Evolutionary conservation across 2,888 invertebrate species (phyloP), one percentile per base, ranked within the genome.

Genomic region (Harpagoxenus sublaevis): DNA sequence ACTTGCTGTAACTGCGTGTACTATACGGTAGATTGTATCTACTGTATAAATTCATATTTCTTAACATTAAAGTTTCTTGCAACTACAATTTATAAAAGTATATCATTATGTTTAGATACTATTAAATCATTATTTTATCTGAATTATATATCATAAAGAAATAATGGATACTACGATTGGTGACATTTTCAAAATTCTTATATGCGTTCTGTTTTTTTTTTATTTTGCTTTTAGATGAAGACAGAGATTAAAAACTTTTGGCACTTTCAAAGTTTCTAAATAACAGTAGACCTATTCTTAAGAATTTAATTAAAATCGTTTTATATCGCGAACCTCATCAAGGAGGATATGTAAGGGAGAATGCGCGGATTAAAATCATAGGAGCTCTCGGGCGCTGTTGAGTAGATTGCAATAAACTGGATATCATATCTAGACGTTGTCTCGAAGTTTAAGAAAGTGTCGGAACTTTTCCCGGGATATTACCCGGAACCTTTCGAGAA

Each of bases 401-500:
- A 71, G 71, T 81, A 81, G 79, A 62, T 70, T 70, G 71, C 79
- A 81, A 81, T 81, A 81, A 81, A 81, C 60, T 60, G 70, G 51
- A 79, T 68, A 84, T 77, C 71, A 70, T 71, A 65, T 73, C 79
- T 81, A 73, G 84, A 79, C 71, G 53, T 74, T 81, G 28, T 23
- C 65, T 35, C 62, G 51, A 62, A 85, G 66, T 87, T 87, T 86
- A 81, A 82, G 81, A 71, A 84, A 79, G 53, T 73, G 65, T 86
- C 51, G 87, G 75, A 88, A 89, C 84, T 89, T 87, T 87, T 85
- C 85, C 53, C 74, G 70, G 75, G 60, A 83, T 83, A 88, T 84
- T 89, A 83, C 82, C 48, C 83, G 66, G 68, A 79, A 82, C 85
- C 79, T 85, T 84, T 86, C 18, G 82, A 82, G 70, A 68, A 88